These are phyloP conservation scores for Lumbricus terrestris DNA, from an alignment of 2,888 invertebrate genomes.

Conservation along the genomic window DNA sequence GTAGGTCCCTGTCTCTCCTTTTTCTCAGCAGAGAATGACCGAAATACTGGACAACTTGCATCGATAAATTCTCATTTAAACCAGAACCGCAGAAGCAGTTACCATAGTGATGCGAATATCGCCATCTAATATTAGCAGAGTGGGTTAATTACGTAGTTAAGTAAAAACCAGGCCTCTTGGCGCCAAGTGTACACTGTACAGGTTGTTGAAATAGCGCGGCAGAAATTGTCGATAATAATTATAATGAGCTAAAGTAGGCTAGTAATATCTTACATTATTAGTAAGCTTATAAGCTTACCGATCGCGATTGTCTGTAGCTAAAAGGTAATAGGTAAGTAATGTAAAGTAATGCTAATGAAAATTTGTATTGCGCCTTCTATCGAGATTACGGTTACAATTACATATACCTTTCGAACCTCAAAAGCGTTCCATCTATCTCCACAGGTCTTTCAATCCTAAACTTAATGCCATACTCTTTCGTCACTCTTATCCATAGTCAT, in stretches of 20 bases:
- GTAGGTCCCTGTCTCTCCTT: no score
- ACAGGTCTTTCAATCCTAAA: no score
- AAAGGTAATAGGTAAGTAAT: no score
- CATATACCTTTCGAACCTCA: no score
- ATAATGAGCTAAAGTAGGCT: neutral
- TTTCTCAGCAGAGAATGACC: no score
- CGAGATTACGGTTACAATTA: no score
- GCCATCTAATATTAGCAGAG: no score
- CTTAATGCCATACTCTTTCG: no score
- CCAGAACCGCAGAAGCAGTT: neutral
- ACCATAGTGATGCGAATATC: neutral
- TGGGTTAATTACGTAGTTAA: neutral
- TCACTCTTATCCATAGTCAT: no score
- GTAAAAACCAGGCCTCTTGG: neutral
- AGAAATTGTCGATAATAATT: neutral
- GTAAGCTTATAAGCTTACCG: no score
- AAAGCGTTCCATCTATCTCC: no score
- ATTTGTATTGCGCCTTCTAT: neutral
- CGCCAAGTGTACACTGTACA: neutral
- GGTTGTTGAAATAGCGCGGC: neutral
- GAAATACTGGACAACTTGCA: neutral
- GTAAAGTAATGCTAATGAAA: neutral
- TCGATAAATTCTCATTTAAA: neutral
- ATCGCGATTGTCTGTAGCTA: neutral
- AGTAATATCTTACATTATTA: neutral